Evolutionary conservation across 2,113 vertebrate species (phyloP).

Genomic region (Cercopithecus mona): DNA sequence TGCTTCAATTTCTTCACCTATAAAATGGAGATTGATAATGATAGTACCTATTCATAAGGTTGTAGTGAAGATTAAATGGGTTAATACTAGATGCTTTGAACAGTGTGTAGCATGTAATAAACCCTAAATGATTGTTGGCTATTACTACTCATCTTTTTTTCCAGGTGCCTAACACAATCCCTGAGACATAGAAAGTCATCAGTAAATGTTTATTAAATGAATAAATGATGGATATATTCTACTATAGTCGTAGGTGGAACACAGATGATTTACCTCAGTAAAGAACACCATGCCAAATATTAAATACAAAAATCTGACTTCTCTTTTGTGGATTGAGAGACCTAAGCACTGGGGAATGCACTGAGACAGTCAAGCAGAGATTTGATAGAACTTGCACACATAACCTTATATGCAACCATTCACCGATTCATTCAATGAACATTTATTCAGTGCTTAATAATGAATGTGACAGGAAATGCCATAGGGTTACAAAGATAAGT

Average conservation of each 20-base stretch:
- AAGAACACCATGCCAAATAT: slow-evolving; percentile 9
- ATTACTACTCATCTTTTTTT: background rate
- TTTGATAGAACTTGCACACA: background rate
- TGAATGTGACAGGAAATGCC: background rate
- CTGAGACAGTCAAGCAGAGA: background rate
- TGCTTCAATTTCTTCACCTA: background rate
- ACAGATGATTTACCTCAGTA: slow-evolving; percentile 32
- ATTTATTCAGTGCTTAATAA: background rate
- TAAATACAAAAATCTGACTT: slow-evolving; percentile 8
- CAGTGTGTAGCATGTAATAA: background rate
- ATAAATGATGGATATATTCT: slow-evolving; percentile 5
- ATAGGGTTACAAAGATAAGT: background rate
- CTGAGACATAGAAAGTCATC: background rate
- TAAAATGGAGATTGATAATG: background rate
- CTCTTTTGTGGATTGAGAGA: slow-evolving; percentile 9
- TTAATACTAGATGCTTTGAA: slow-evolving; percentile 16
- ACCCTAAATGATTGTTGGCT: background rate
- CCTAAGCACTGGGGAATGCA: background rate
- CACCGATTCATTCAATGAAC: slow-evolving; percentile 17
- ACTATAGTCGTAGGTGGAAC: background rate
- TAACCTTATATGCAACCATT: background rate
- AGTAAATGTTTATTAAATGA: slow-evolving; percentile 34
- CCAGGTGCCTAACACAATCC: background rate
- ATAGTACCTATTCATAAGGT: background rate
- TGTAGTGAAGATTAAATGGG: slow-evolving; percentile 15